Percentiles rank a stretch among this genome's conserved stretches.
Evolutionary conservation across 2,113 vertebrate species (phyloP).

Genomic region (Pteruthius melanotis): DNA sequence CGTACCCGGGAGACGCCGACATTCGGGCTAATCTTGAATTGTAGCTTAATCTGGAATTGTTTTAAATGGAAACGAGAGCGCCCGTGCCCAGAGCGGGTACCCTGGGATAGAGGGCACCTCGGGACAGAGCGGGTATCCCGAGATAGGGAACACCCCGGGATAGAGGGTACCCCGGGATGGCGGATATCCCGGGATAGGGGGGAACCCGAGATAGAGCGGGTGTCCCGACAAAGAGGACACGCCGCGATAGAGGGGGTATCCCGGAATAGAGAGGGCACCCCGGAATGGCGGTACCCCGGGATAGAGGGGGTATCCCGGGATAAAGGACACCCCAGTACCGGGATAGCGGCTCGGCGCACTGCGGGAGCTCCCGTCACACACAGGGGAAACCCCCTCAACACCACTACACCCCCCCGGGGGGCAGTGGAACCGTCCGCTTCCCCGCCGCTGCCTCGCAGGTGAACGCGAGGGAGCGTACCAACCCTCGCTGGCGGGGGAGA

Average conservation of each 20-base stretch:
- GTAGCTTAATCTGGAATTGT: not conserved
- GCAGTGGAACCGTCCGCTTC: conserved; percentile 3
- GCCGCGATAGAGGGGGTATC: not conserved
- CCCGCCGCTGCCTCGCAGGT: conserved; percentile 23
- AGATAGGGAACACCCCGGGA: not conserved
- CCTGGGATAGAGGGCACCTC: not conserved
- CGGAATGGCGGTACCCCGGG: not conserved
- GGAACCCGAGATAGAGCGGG: not conserved
- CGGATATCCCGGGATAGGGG: no score
- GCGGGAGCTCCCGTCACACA: not conserved
- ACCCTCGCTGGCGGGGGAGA: not conserved
- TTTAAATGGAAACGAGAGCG: not conserved
- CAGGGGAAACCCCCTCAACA: not conserved
- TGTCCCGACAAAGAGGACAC: not conserved
- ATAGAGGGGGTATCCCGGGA: not conserved
- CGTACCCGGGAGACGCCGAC: not conserved
- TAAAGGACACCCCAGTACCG: not conserved
- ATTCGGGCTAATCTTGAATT: not conserved
- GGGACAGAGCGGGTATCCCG: not conserved
- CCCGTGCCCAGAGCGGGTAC: not conserved
- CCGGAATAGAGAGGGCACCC: not conserved
- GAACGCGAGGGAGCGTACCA: conserved; percentile 28
- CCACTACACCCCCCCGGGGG: accelerated
- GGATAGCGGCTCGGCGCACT: not conserved
- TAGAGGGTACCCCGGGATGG: not conserved